These are phyloP conservation scores for Centropus bengalensis DNA, from an alignment of 2,113 vertebrate species.

Conservation along the genomic window DNA sequence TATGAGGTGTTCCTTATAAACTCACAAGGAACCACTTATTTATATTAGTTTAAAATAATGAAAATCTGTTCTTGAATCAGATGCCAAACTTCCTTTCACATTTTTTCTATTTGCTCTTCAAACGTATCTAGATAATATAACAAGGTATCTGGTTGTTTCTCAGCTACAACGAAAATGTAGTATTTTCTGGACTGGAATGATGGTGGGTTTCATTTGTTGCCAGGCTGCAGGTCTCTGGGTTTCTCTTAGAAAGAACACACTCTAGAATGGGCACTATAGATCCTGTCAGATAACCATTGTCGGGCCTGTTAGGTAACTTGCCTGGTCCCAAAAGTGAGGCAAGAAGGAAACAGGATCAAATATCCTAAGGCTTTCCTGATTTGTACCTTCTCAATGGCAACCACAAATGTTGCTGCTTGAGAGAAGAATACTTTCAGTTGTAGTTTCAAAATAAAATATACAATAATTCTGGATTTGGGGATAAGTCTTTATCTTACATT, in stretches of 20 bases:
- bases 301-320: neutral
- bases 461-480: neutral
- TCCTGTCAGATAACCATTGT: neutral
- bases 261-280: neutral
- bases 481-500: neutral
- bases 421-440: neutral
- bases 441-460: neutral
- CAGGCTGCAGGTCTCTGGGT: neutral
- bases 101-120: neutral
- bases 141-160: neutral
- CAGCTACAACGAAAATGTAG: neutral
- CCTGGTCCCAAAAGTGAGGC: neutral
- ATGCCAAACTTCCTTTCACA: neutral
- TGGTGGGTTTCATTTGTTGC: neutral
- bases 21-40: neutral
- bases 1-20: neutral
- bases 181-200: neutral
- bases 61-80: neutral
- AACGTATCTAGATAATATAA: neutral
- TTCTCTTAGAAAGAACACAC: neutral
- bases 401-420: neutral
- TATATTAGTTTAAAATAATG: neutral
- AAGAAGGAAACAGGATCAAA: neutral
- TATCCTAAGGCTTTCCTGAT: neutral
- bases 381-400: neutral